Percentiles rank a stretch among this genome's conserved stretches.
Conservation (phyloP, 2,113 vertebrate genomes). For the Eolophus roseicapilla region DNA sequence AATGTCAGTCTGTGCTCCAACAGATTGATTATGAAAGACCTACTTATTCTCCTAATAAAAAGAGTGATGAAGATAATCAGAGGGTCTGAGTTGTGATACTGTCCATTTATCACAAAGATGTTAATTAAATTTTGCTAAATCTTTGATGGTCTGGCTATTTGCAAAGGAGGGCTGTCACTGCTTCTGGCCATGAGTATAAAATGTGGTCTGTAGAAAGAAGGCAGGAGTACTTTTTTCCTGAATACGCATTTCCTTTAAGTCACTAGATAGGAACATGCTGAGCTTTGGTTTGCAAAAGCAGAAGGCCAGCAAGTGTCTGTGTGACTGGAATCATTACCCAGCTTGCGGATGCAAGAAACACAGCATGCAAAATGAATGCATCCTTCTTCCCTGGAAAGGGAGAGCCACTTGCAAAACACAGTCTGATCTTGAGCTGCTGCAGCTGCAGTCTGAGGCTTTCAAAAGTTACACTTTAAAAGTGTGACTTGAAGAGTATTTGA, state of each 20-base stretch:
- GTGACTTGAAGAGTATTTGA: neutral
- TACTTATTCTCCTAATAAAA: neutral
- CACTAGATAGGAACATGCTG: neutral
- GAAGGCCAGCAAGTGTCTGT: slow-evolving; percentile 1
- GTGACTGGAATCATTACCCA: neutral
- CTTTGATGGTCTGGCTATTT: neutral
- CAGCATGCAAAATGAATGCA: neutral
- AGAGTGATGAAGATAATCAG: neutral
- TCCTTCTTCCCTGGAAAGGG: neutral
- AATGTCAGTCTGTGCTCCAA: neutral
- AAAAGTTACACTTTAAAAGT: neutral
- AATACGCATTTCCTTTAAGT: neutral
- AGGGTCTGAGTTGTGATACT: neutral
- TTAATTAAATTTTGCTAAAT: slow-evolving; percentile 26
- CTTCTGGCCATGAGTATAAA: neutral
- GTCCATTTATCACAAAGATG: neutral
- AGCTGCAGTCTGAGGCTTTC: slow-evolving; percentile 9
- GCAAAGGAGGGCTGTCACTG: neutral
- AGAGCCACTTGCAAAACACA: neutral
- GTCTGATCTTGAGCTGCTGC: neutral
- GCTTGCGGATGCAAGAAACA: neutral
- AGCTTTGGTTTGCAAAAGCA: neutral
- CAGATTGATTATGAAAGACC: neutral
- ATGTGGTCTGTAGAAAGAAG: neutral
- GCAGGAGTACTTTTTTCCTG: neutral